These are phyloP conservation scores for Lordiphosa fenestrarum DNA, from an alignment of 2,888 invertebrate species.

Conservation along the genomic window DNA sequence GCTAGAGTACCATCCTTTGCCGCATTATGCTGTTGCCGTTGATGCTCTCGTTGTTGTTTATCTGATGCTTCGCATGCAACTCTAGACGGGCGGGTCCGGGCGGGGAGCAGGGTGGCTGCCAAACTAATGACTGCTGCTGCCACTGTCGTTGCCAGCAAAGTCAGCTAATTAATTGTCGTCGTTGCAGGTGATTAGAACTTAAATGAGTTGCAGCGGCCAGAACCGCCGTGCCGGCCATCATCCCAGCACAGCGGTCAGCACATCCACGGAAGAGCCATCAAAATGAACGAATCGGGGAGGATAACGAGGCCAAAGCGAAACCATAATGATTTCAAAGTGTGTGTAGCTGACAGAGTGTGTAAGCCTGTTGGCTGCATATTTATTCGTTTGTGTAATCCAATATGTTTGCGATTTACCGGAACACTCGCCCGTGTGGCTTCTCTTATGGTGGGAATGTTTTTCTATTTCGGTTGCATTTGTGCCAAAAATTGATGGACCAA, in stretches of 20 bases:
- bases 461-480: not conserved
- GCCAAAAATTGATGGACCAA: too few species aligned
- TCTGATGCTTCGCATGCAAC: constrained; percentile 39
- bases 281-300: constrained; percentile 1
- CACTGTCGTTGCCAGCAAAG: constrained; percentile 46
- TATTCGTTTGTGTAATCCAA: constrained; percentile 20
- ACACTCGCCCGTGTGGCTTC: too few species aligned
- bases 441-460: not conserved
- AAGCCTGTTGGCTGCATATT: not conserved
- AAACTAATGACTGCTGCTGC: constrained; percentile 66
- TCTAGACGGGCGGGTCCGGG: not conserved
- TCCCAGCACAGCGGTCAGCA: constrained; percentile 12
- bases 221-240: too few species aligned
- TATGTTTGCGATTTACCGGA: constrained; percentile 18
- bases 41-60: constrained; percentile 52
- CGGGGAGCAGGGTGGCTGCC: constrained; percentile 13
- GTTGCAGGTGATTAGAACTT: constrained; percentile 73
- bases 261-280: constrained; percentile 9
- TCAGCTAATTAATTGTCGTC: constrained; percentile 67
- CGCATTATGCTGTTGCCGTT: constrained; percentile 50
- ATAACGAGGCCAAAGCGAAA: constrained; percentile 21
- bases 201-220: constrained; percentile 58
- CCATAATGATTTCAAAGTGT: constrained; percentile 41
- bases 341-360: constrained; percentile 19
- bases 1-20: constrained; percentile 30